Evolutionary conservation across 2,888 invertebrate species (phyloP).

Genomic region (Cheilosia urbana): DNA sequence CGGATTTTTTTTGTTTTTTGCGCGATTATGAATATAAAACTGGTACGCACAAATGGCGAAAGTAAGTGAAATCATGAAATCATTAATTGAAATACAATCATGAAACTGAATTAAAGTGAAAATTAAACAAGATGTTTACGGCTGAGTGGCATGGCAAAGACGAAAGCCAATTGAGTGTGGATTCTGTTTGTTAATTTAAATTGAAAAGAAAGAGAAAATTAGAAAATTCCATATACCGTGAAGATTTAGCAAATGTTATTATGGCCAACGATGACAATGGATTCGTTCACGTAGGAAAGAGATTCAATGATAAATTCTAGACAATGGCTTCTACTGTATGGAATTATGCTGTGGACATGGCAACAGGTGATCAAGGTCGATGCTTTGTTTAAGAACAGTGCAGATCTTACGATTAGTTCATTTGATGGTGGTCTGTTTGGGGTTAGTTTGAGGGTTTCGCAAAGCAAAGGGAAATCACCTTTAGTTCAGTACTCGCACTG

Average conservation of each 20-base stretch:
- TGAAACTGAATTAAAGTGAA: conserved; percentile 37
- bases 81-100: conserved; percentile 61
- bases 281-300: conserved; percentile 16
- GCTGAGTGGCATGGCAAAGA: background rate
- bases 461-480: no score
- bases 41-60: conserved; percentile 52
- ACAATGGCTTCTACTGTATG: background rate
- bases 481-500: no score
- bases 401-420: background rate
- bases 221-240: conserved; percentile 27
- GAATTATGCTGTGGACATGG: background rate
- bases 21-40: background rate
- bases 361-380: conserved; percentile 23
- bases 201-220: conserved; percentile 39
- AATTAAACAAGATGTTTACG: conserved; percentile 23
- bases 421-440: no score
- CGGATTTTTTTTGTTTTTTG: background rate
- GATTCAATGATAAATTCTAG: conserved; percentile 20
- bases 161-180: background rate
- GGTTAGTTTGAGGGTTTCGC: no score
- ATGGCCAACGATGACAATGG: conserved; percentile 34
- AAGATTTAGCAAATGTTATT: conserved; percentile 38
- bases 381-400: conserved; percentile 9
- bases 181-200: conserved; percentile 34
- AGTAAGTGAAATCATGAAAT: conserved; percentile 68